Base-by-base conservation (phyloP, 2,797 vertebrate genomes). In the Hyperoplus lanceolatus region DNA sequence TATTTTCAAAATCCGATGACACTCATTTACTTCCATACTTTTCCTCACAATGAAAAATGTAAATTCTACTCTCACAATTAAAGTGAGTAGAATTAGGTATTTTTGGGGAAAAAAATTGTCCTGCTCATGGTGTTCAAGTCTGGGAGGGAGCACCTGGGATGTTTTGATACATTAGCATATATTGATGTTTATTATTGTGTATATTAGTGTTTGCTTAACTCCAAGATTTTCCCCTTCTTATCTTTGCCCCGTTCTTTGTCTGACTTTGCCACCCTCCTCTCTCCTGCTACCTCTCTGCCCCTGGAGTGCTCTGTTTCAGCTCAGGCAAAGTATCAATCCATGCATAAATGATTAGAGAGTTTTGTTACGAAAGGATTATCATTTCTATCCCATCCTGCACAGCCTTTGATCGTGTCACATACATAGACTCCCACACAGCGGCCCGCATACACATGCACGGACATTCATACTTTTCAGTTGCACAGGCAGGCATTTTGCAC, bases 281-380 rank as follows among this genome's bases (percentile, higher is more conserved):
- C 21, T 18, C n/a, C 2, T 5, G 4, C 41, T 49, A 16, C 62
- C 46, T 70, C 36, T 69, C 46, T 71, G 51, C 73, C 75, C 50
- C 73, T 6, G 45, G 69, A 60, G 55, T 67, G 46, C 53, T 73
- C 41, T 63, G 49, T 80, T 84, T 75, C 80, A 76, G 78, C 14
- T 55, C 42, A 81, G 50, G 73, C 66, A 53, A 84, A 83, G 64
- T 75, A 82, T 85, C 78, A 85, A 73, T 63, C 60, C 64, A 73
- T 86, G 70, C 81, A 90, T 88, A 84, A 87, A 88, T 90, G 69
- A 89, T 89, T 72, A 66, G 61, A 89, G 71, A 80, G 48, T 82
- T 90, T 71, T 81, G 75, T 83, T 76, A 82, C 75, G 71, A 83
- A 87, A 14, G 57, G 66, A 86, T 84, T 79, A 87, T 80, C 43